phyloP scores from a whole-genome alignment of 2,113 vertebrate species.

The Orthonyx spaldingii region DNA sequence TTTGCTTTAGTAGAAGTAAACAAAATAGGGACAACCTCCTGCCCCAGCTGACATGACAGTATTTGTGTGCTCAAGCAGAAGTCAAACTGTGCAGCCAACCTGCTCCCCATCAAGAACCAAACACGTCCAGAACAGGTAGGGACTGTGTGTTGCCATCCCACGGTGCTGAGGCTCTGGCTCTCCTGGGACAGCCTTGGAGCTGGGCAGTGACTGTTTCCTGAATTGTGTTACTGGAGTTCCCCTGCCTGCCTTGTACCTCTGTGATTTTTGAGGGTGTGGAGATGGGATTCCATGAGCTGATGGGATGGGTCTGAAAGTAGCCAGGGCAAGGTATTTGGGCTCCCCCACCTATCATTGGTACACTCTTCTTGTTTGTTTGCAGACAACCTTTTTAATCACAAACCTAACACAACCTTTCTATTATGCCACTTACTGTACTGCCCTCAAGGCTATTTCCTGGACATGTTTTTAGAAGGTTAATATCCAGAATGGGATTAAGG shows the following conservation, averaged over 20 bases:
- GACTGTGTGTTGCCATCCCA: background rate
- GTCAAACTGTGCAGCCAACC: background rate
- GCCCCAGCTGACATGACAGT: rapidly evolving
- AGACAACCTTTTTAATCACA: background rate
- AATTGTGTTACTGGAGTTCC: background rate
- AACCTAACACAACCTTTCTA: background rate
- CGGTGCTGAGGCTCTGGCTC: background rate
- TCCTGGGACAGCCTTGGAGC: background rate
- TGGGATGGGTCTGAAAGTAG: background rate
- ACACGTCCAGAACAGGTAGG: background rate
- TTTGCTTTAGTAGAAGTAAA: background rate
- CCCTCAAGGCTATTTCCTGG: background rate
- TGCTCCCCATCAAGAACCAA: background rate
- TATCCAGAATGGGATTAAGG: background rate
- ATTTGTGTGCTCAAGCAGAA: background rate
- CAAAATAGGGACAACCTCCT: background rate
- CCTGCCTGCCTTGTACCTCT: background rate
- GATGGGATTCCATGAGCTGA: background rate
- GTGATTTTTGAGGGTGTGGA: background rate
- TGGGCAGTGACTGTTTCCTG: background rate
- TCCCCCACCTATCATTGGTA: background rate
- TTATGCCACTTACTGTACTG: background rate
- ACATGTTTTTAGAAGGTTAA: background rate
- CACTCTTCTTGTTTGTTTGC: background rate
- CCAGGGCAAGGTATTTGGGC: background rate